Evolutionary conservation across 2,797 vertebrate species (phyloP).

Genomic region (Pteronotus mesoamericanus): DNA sequence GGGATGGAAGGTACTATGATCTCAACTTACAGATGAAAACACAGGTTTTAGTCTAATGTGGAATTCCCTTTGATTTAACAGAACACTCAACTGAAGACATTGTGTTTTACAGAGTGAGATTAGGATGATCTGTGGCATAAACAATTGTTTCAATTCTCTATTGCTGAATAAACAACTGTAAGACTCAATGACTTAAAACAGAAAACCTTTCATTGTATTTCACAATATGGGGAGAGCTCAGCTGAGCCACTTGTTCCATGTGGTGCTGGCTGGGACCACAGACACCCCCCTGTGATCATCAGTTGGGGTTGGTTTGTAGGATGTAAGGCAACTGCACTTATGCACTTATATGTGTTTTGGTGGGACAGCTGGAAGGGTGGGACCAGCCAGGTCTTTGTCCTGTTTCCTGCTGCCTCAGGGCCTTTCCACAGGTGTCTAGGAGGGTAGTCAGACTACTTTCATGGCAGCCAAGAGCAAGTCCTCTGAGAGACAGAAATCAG

Average conservation of each 20-base stretch:
- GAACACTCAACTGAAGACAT: background rate
- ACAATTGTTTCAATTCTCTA: background rate
- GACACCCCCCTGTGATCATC: background rate
- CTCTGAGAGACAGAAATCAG: background rate
- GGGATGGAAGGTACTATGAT: background rate
- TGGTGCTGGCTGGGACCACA: too few relatives aligned
- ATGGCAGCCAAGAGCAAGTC: background rate
- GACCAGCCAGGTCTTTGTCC: rapidly evolving
- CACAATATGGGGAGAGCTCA: background rate
- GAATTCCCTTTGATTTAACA: background rate
- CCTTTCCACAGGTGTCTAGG: background rate
- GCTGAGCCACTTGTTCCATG: background rate
- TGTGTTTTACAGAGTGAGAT: background rate
- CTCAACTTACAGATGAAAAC: background rate
- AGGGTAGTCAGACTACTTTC: background rate
- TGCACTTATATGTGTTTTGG: background rate
- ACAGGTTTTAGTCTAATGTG: background rate
- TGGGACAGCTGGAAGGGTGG: background rate
- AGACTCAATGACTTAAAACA: background rate
- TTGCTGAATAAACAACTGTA: background rate
- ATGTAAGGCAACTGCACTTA: background rate
- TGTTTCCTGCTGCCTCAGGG: rapidly evolving
- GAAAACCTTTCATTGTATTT: background rate
- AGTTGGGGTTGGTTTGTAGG: background rate
- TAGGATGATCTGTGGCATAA: background rate